phyloP scores from a whole-genome alignment of 2,797 vertebrate species.

The Lithobates sylvaticus region DNA sequence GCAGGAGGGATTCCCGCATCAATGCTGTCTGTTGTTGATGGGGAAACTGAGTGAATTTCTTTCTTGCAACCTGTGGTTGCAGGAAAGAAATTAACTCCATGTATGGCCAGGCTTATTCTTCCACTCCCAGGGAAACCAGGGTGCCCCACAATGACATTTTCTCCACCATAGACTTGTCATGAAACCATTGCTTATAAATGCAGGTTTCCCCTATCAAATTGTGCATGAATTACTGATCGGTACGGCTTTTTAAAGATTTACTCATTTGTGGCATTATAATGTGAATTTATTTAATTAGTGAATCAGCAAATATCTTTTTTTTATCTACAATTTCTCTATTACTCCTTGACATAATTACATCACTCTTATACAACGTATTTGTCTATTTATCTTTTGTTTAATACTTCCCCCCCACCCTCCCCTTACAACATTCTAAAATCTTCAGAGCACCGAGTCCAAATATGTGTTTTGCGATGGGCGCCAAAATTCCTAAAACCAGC shows the following conservation, averaged over 20 bases:
- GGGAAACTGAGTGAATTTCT: too few species aligned
- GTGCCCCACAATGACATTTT: not conserved
- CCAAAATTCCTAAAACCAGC: slow-evolving; percentile 56
- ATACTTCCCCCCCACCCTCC: slow-evolving; percentile 4
- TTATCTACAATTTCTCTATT: not conserved
- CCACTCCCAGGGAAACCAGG: not conserved
- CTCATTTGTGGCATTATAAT: not conserved
- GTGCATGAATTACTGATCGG: too few species aligned
- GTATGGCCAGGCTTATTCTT: too few species aligned
- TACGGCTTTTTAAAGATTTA: too few species aligned
- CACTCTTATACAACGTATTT: not conserved
- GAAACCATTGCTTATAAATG: too few species aligned
- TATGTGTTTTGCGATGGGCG: slow-evolving; percentile 45
- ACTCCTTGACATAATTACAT: not conserved
- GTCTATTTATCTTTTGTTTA: slow-evolving; percentile 2
- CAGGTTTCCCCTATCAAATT: too few species aligned
- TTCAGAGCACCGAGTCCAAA: slow-evolving; percentile 49
- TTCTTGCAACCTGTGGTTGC: too few species aligned
- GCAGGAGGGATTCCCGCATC: too few species aligned
- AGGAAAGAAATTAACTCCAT: too few species aligned
- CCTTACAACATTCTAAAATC: slow-evolving; percentile 39
- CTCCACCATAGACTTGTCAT: too few species aligned
- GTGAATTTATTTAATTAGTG: not conserved
- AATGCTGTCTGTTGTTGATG: too few species aligned
- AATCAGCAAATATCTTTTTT: not conserved